Conservation (phyloP, 2,113 vertebrate species). For the Ahaetulla prasina region DNA sequence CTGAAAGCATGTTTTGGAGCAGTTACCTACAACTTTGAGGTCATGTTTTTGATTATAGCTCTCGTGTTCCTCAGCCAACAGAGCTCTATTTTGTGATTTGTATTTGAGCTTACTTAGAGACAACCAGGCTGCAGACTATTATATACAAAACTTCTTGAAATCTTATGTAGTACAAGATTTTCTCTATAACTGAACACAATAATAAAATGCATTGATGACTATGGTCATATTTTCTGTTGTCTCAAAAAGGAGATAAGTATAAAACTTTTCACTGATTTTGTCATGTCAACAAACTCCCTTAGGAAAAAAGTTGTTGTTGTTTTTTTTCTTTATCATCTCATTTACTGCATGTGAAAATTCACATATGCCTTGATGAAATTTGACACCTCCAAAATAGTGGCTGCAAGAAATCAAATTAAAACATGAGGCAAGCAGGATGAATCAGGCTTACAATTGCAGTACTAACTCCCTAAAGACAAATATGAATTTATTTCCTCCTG, state of each 20-base stretch:
- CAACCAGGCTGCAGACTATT: neutral
- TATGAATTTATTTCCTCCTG: accelerated
- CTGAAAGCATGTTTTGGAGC: neutral
- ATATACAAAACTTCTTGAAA: neutral
- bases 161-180: neutral
- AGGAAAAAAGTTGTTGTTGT: neutral
- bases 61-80: neutral
- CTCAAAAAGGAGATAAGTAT: neutral
- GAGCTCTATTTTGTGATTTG: neutral
- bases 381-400: neutral
- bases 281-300: neutral
- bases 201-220: neutral
- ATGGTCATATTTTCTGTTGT: neutral
- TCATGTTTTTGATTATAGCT: neutral
- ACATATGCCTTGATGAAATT: neutral
- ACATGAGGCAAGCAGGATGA: neutral
- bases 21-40: neutral
- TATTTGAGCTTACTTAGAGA: neutral
- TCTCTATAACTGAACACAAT: neutral
- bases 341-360: neutral
- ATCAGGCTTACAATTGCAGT: neutral
- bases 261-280: neutral
- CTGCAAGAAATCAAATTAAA: neutral
- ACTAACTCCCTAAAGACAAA: no score
- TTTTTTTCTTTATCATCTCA: neutral